Evolutionary conservation across 1,140 invertebrate genomes (phyloP).

Genomic region (Potamilus streckersoni): DNA sequence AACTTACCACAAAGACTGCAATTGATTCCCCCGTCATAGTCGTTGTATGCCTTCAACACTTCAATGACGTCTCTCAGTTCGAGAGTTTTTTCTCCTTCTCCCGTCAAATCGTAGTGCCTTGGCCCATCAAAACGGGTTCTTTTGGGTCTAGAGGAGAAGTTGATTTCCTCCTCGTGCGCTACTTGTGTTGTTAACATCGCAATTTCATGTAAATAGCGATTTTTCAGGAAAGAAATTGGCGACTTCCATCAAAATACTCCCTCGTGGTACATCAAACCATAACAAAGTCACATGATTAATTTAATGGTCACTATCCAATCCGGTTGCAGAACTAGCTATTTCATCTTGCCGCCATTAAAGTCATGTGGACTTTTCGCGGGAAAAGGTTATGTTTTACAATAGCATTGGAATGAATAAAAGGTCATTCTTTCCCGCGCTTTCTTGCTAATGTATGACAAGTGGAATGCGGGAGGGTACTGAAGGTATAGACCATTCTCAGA

Average conservation of each 20-base stretch:
- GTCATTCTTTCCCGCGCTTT: no score
- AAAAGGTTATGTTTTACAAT: background rate
- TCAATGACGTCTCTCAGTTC: slow-evolving; percentile 54
- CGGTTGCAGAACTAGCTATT: background rate
- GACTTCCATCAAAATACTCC: background rate
- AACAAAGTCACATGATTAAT: slow-evolving; percentile 42
- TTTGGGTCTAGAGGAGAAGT: slow-evolving; percentile 38
- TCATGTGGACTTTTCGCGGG: slow-evolving; percentile 28
- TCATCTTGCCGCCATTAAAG: slow-evolving; percentile 25
- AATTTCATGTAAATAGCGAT: slow-evolving; percentile 8
- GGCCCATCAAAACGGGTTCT: slow-evolving; percentile 33
- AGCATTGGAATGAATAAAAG: no score
- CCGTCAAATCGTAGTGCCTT: slow-evolving; percentile 39
- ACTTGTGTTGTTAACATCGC: slow-evolving; percentile 30
- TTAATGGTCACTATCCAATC: slow-evolving; percentile 19
- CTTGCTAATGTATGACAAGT: no score
- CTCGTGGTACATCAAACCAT: slow-evolving; percentile 29
- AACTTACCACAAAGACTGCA: slow-evolving; percentile 61
- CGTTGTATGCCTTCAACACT: slow-evolving; percentile 49
- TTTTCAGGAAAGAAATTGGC: background rate
- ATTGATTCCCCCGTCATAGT: slow-evolving; percentile 62
- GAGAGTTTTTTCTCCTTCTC: slow-evolving; percentile 36
- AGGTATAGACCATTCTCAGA: no score
- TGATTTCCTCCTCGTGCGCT: slow-evolving; percentile 8
- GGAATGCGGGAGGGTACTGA: no score